A percentile compares a stretch with the other conserved stretches of the same genome.
phyloP scores from a whole-genome alignment of 2,888 invertebrate species.

The Sphaerophoria taeniata region DNA sequence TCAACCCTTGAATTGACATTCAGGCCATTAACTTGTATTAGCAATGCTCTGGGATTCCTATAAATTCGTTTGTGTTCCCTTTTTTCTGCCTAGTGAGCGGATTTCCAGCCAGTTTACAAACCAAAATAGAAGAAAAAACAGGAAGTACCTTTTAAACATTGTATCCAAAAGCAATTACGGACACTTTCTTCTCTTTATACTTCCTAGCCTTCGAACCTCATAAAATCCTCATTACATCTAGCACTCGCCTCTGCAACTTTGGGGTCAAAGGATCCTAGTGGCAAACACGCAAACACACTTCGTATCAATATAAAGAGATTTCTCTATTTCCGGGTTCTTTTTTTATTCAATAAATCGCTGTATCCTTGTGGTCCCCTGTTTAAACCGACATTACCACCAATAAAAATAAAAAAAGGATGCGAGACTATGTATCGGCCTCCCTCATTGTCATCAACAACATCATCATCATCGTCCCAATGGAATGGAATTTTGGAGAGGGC shows the following conservation, averaged over 20 bases:
- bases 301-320: slow-evolving; percentile 37
- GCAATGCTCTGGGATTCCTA: slow-evolving; percentile 2
- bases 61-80: slow-evolving; percentile 25
- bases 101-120: slow-evolving; percentile 25
- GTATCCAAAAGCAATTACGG: too few relatives aligned
- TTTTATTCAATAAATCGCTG: slow-evolving; percentile 34
- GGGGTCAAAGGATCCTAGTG: slow-evolving; percentile 18
- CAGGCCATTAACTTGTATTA: slow-evolving; percentile 24
- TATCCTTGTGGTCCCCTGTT: slow-evolving; percentile 61
- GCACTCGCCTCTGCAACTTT: slow-evolving; percentile 27
- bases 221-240: slow-evolving; percentile 60
- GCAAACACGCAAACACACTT: slow-evolving; percentile 19
- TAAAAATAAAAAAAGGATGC: slow-evolving; percentile 17
- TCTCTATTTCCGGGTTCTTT: slow-evolving; percentile 8
- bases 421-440: slow-evolving; percentile 20
- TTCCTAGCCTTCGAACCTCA: too few relatives aligned
- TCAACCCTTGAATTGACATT: slow-evolving; percentile 20
- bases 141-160: too few relatives aligned
- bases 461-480: slow-evolving; percentile 22
- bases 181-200: too few relatives aligned
- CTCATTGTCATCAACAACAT: slow-evolving; percentile 18
- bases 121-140: too few relatives aligned
- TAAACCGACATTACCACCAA: slow-evolving; percentile 50
- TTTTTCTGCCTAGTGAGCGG: slow-evolving; percentile 33
- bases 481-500: slow-evolving; percentile 43